Evolutionary conservation across 2,888 invertebrate genomes (phyloP).

Genomic region (Crossocerus cetratus): DNA sequence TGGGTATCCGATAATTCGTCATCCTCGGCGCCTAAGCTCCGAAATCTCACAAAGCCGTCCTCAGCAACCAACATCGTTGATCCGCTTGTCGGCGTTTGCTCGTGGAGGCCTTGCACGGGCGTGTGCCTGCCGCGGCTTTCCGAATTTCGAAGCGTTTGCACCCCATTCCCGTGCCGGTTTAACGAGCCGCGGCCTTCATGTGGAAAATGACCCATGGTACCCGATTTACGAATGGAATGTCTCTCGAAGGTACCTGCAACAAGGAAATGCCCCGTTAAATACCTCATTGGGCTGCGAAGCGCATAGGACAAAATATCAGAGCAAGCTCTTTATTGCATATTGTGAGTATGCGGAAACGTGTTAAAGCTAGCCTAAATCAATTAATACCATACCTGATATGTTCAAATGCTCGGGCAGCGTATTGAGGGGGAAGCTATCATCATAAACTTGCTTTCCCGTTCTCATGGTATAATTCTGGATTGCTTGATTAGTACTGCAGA

Average conservation of each 20-base stretch:
- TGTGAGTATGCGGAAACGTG: background rate
- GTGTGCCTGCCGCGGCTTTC: slow-evolving; percentile 68
- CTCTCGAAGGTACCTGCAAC: slow-evolving; percentile 71
- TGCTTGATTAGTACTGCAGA: slow-evolving; percentile 91
- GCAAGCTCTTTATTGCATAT: no score
- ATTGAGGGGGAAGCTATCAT: slow-evolving; percentile 81
- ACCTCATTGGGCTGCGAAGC: no score
- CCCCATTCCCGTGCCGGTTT: slow-evolving; percentile 78
- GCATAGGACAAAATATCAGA: no score
- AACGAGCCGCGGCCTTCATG: slow-evolving; percentile 75
- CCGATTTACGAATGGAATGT: slow-evolving; percentile 79
- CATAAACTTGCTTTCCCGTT: slow-evolving; percentile 87
- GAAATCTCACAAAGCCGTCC: slow-evolving; percentile 91
- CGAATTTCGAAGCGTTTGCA: slow-evolving; percentile 79
- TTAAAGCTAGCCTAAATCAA: slow-evolving; percentile 13
- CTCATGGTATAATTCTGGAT: slow-evolving; percentile 89
- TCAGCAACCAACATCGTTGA: slow-evolving; percentile 92
- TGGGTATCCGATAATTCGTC: slow-evolving; percentile 71
- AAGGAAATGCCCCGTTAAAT: background rate
- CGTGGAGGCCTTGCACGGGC: slow-evolving; percentile 74
- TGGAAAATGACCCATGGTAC: slow-evolving; percentile 80
- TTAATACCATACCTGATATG: slow-evolving; percentile 60
- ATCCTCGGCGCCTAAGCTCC: slow-evolving; percentile 81
- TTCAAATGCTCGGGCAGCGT: slow-evolving; percentile 76
- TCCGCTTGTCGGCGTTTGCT: slow-evolving; percentile 78